Evolutionary conservation across 1,140 invertebrate species (phyloP), one percentile per base, ranked within the genome.

Genomic region (Caenorhabditis brenneri): DNA sequence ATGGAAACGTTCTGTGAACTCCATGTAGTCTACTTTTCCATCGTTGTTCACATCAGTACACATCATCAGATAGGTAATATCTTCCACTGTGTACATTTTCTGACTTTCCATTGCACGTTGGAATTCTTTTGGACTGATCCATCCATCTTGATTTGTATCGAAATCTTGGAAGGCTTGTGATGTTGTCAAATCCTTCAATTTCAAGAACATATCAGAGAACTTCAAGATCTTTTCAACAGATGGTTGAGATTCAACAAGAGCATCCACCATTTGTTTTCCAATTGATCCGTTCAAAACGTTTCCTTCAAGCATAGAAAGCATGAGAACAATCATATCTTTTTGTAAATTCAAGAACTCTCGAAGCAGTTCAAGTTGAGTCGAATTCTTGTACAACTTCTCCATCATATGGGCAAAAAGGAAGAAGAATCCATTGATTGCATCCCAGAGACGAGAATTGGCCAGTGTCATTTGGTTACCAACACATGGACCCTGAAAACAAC

Each of bases 311-410:
- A 99, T 99, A 83, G 97, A 99, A 19, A 99, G 93, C 95, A 99
- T 97, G 96, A 99, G 98, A 79, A 98, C 99, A 89, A 99, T 99
- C 98, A 99, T 99, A 91, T 99, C 98, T 91, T 99, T 99, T 92
- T 99, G 97, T 27, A 99, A 92, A 91, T 99, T 99, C 33, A 99
- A 93, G 31, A 99, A 93, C 91, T 99, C 97, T 92, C 98, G 95
- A 5, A 99, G 92, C 65, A 99, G 92, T 91, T 99, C 97, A 33
- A 99, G 95, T 92, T 99, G 98, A 74, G 96, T 97, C 0, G 96
- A 95, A 91, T 99, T 96, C 92, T 92, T 92, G 42, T 97, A 99
- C 15, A 99, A 91, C 92, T 99, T 99, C 90, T 99, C 97, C 92
- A 99, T 98, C 97, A 99, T 99, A 91, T 99, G 96, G 0, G 98